Evolutionary conservation across 2,113 vertebrate genomes (phyloP), one percentile per base, ranked within the genome.

Genomic region (Channa argus): DNA sequence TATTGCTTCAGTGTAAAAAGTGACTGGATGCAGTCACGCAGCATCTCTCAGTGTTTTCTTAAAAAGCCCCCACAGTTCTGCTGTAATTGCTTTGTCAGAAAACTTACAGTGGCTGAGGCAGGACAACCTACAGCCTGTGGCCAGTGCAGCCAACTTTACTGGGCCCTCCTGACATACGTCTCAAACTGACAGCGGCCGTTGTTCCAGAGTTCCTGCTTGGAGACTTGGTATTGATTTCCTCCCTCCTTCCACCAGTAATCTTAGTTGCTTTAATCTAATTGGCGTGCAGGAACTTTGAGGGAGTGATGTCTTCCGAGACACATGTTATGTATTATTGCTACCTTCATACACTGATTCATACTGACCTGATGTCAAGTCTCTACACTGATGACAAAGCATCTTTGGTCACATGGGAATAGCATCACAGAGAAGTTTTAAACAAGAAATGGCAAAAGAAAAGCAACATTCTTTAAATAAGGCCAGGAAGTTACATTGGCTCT

Each of bases 201-300:
- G 86, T 86, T 89, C 77, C 76, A 78, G 75, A 66, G 74, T 51
- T 87, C 68, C n/a, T 78, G 73, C 80, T 66, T 69, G 77, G 83
- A 92, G 89, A 86, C 83, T 58, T 60, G 11, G 45, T 89, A 93
- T 89, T 78, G 90, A 92, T 89, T 91, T 88, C 86, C 69, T 88
- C 56, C 69, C 74, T 82, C 74, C 79, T 60, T 85, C 85, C 86
- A 71, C 84, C 69, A 76, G 88, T 89, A 87, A 93, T 89, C 88
- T 88, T 89, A 7, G 39, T 78, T 85, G 86, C 82, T 91, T 90
- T 91, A 91, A 92, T 93, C 84, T 89, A 93, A 92, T 92, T 89
- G 89, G 64, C 33, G 72, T 56, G 68, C 33, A 44, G 81, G 62
- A 91, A 88, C 78, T 91, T 86, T 79, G 60, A 63, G 50, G 64